These are phyloP conservation scores for Malthinus flaveolus DNA, from an alignment of 2,888 invertebrate genomes.

Conservation along the genomic window DNA sequence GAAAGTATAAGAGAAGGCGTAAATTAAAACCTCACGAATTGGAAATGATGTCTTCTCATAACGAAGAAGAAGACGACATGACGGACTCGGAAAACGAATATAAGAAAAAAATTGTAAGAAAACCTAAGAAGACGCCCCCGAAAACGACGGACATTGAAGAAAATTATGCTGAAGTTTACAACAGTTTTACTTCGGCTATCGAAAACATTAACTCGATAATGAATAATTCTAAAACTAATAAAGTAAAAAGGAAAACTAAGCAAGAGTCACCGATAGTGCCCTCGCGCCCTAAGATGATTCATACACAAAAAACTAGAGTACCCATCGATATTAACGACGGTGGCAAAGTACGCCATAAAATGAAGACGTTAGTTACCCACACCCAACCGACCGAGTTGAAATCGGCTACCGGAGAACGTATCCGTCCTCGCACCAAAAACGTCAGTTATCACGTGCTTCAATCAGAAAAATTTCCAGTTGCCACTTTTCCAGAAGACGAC, in stretches of 20 bases:
- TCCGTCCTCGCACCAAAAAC: slow-evolving; percentile 66
- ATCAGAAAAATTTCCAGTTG: slow-evolving; percentile 57
- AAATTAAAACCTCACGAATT: slow-evolving; percentile 71
- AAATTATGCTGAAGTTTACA: slow-evolving; percentile 54
- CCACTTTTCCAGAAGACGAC: slow-evolving; percentile 56
- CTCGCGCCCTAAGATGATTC: slow-evolving; percentile 75
- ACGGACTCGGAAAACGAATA: slow-evolving; percentile 44
- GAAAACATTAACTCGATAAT: slow-evolving; percentile 57
- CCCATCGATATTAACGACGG: slow-evolving; percentile 59
- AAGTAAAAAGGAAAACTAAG: slow-evolving; percentile 48
- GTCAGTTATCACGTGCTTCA: slow-evolving; percentile 64
- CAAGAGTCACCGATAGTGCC: slow-evolving; percentile 46
- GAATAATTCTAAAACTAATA: slow-evolving; percentile 34
- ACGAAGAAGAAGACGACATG: slow-evolving; percentile 52
- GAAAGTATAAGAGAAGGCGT: slow-evolving; percentile 80
- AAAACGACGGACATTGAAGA: slow-evolving; percentile 47
- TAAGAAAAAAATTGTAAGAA: slow-evolving; percentile 43
- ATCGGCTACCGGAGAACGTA: slow-evolving; percentile 56
- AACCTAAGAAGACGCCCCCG: slow-evolving; percentile 50
- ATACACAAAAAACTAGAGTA: slow-evolving; percentile 68
- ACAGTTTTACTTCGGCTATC: slow-evolving; percentile 56
- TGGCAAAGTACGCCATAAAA: slow-evolving; percentile 59
- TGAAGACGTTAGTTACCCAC: slow-evolving; percentile 61
- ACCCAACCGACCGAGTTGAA: slow-evolving; percentile 56
- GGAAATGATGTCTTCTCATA: slow-evolving; percentile 51